phyloP scores from a whole-genome alignment of 1,140 invertebrate genomes.

The Cylas formicarius region DNA sequence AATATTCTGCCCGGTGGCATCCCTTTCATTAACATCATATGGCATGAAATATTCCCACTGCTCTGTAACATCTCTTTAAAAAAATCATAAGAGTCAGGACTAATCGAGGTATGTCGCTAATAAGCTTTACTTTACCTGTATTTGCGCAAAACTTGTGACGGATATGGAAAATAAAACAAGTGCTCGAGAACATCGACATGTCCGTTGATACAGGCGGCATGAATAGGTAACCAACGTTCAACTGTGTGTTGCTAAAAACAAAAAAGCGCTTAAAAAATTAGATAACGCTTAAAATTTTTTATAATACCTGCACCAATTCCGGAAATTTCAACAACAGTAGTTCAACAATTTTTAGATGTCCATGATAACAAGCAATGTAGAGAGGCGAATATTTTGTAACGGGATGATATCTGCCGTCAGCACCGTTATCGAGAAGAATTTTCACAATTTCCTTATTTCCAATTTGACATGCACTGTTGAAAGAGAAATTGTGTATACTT shows the following conservation, averaged over 20 bases:
- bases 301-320: slow-evolving; percentile 56
- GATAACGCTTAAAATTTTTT: neutral
- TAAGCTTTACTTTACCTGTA: slow-evolving; percentile 48
- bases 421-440: slow-evolving; percentile 70
- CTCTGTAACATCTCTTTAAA: slow-evolving; percentile 58
- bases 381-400: slow-evolving; percentile 88
- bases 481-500: too few relatives aligned
- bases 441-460: slow-evolving; percentile 75
- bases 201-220: slow-evolving; percentile 85
- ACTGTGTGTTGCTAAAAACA: slow-evolving; percentile 67
- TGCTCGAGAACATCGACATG: slow-evolving; percentile 69
- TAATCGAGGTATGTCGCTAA: neutral
- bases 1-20: slow-evolving; percentile 82
- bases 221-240: slow-evolving; percentile 86
- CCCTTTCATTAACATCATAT: slow-evolving; percentile 85
- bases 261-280: slow-evolving; percentile 7
- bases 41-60: slow-evolving; percentile 78
- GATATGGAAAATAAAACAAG: slow-evolving; percentile 78
- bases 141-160: slow-evolving; percentile 57
- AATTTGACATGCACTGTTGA: slow-evolving; percentile 66
- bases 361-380: slow-evolving; percentile 85
- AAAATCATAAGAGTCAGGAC: slow-evolving; percentile 12
- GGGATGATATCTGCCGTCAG: slow-evolving; percentile 79
- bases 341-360: slow-evolving; percentile 72
- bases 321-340: slow-evolving; percentile 66